Conservation (phyloP, 2,888 invertebrate species). For the Watsonalla binaria region DNA sequence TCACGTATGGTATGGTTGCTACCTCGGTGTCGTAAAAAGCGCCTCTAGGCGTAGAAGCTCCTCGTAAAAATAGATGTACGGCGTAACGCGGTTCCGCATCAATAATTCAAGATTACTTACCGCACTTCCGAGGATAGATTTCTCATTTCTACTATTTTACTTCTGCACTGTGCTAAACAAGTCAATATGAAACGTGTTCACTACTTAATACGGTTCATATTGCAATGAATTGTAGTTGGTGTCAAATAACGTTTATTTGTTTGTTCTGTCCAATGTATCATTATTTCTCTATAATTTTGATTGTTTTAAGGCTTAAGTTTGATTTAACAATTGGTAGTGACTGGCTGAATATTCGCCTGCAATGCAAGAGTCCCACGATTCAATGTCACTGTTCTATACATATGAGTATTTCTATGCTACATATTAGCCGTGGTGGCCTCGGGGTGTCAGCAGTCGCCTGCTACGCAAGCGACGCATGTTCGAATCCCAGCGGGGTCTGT, state of each 20-base stretch:
- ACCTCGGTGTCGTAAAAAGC: conserved; percentile 57
- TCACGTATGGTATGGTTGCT: neutral
- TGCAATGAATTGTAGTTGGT: neutral
- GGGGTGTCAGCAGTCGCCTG: no score
- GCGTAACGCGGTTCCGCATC: conserved; percentile 58
- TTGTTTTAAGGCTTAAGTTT: no score
- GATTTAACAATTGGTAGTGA: no score
- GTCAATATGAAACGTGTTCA: neutral
- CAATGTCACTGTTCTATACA: no score
- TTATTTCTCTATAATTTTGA: no score
- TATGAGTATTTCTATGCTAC: no score
- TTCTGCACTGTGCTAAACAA: conserved; percentile 15
- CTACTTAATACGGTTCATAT: conserved; percentile 1
- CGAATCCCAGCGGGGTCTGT: no score
- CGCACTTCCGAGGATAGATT: conserved; percentile 33
- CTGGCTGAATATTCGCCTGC: no score
- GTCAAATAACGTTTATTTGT: neutral
- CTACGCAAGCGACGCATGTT: no score
- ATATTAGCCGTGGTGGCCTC: no score
- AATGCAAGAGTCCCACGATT: no score
- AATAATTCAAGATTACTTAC: conserved; percentile 71
- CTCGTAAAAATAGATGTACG: conserved; percentile 72
- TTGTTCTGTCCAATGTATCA: no score
- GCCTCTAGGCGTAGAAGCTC: conserved; percentile 39
- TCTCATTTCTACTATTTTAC: conserved; percentile 41